A percentile compares a stretch with the other conserved stretches of the same genome.
These are phyloP conservation scores for Crematogaster levior DNA, from an alignment of 2,888 invertebrate species.

Conservation along the genomic window DNA sequence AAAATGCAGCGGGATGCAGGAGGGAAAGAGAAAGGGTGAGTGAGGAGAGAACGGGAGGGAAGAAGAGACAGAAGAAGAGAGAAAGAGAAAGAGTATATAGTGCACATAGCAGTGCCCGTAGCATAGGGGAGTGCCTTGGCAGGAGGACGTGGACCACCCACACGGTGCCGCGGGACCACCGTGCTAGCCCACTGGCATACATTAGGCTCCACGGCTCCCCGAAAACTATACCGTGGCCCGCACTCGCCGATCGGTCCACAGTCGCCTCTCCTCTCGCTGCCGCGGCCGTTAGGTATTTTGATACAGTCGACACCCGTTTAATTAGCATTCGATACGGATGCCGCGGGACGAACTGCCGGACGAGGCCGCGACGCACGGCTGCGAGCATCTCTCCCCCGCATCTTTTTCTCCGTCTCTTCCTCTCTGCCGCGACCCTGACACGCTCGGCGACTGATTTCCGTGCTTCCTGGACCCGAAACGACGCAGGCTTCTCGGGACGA, in stretches of 20 bases:
- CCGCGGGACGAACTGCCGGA: constrained; percentile 76
- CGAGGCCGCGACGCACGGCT: constrained; percentile 25
- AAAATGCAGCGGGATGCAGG: not conserved
- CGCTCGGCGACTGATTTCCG: constrained; percentile 61
- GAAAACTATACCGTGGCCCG: constrained; percentile 80
- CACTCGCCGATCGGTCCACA: constrained; percentile 72
- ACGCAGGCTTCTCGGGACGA: not conserved
- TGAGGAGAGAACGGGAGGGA: constrained; percentile 14
- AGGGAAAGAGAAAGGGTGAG: constrained; percentile 2
- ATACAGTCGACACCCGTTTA: constrained; percentile 85
- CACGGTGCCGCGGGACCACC: constrained; percentile 85
- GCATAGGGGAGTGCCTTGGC: constrained; percentile 82
- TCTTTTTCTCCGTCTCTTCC: not conserved
- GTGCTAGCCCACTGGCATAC: constrained; percentile 86
- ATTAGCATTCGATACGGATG: constrained; percentile 84
- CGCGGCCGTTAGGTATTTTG: constrained; percentile 83
- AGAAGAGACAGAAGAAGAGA: constrained; percentile 44
- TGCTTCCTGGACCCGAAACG: constrained; percentile 5
- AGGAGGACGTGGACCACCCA: constrained; percentile 85
- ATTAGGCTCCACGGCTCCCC: constrained; percentile 84
- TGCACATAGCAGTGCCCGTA: constrained; percentile 79
- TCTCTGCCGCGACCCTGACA: constrained; percentile 52
- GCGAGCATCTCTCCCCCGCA: constrained; percentile 50
- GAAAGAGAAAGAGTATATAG: constrained; percentile 77
- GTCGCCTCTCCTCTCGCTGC: constrained; percentile 68